Conservation (phyloP, 2,888 invertebrate species). For the Torymus aiolomorphi region DNA sequence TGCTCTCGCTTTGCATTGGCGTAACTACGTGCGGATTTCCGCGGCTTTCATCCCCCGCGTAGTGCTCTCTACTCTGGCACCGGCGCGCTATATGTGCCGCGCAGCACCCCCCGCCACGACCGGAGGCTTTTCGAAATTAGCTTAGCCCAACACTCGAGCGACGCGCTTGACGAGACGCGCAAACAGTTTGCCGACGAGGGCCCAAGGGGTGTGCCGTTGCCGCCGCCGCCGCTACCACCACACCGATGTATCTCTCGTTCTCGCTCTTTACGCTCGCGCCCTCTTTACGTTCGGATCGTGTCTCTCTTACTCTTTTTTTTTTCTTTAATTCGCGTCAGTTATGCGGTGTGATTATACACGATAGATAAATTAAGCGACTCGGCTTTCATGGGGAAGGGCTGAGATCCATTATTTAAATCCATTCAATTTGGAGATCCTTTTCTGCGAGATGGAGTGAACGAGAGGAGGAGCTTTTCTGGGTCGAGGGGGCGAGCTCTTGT, state of each 20-base stretch:
- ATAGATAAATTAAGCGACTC: constrained; percentile 42
- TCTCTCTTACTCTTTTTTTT: not conserved
- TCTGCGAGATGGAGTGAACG: not conserved
- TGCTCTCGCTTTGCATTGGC: constrained; percentile 66
- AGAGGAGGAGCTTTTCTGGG: not conserved
- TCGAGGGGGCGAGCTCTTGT: constrained; percentile 4
- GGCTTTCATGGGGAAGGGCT: not conserved
- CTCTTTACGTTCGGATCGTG: no score
- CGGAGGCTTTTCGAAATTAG: constrained; percentile 56
- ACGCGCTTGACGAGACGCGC: constrained; percentile 56
- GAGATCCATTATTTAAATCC: constrained; percentile 24
- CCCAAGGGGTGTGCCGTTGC: constrained; percentile 19
- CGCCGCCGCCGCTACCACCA: not conserved
- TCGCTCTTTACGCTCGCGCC: not conserved
- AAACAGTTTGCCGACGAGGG: constrained; percentile 50
- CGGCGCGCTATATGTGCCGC: not conserved
- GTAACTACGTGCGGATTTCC: constrained; percentile 62
- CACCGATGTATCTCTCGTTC: not conserved
- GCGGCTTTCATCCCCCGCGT: constrained; percentile 46
- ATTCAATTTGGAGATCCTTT: constrained; percentile 32
- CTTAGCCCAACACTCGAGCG: constrained; percentile 56
- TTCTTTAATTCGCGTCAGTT: constrained; percentile 26
- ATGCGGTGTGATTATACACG: constrained; percentile 42
- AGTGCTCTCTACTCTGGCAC: not conserved
- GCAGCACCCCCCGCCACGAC: constrained; percentile 3